These are phyloP conservation scores for Piezodorus guildinii DNA, from an alignment of 1,140 invertebrate genomes.

Conservation along the genomic window DNA sequence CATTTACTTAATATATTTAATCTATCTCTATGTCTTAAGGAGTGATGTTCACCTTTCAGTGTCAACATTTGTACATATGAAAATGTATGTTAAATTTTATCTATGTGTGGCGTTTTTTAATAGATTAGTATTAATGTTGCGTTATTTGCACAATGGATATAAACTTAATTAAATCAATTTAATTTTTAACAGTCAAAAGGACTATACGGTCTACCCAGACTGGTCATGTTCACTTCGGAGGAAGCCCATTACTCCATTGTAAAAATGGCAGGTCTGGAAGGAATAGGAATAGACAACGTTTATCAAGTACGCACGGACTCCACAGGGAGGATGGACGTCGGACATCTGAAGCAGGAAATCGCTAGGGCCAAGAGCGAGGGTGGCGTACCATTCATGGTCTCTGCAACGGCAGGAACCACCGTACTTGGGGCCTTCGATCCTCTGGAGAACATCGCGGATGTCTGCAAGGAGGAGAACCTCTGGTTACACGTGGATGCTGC, in stretches of 20 bases:
- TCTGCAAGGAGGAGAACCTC: constrained; percentile 71
- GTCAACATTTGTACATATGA: too few relatives aligned
- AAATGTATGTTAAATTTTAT: too few relatives aligned
- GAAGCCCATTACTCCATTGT: constrained; percentile 93
- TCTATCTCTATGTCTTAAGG: too few relatives aligned
- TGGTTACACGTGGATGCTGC: constrained; percentile 96
- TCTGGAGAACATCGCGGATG: constrained; percentile 58
- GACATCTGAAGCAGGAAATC: constrained; percentile 60
- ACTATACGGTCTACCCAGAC: constrained; percentile 47
- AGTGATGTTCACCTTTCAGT: too few relatives aligned
- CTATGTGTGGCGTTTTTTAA: too few relatives aligned
- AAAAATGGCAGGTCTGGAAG: constrained; percentile 67
- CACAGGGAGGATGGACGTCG: constrained; percentile 63
- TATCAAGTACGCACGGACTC: constrained; percentile 56
- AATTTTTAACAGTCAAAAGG: constrained; percentile 49
- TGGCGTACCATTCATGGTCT: constrained; percentile 72
- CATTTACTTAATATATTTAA: too few relatives aligned
- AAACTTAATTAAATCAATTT: too few relatives aligned
- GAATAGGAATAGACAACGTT: constrained; percentile 68
- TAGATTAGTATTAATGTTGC: too few relatives aligned
- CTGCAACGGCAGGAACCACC: constrained; percentile 59
- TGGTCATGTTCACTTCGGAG: constrained; percentile 72
- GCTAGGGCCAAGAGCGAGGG: constrained; percentile 49
- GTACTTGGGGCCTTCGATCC: constrained; percentile 82
- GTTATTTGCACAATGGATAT: too few relatives aligned